Conservation (phyloP, 2,113 vertebrate species). For the Pleuronectes platessa region DNA sequence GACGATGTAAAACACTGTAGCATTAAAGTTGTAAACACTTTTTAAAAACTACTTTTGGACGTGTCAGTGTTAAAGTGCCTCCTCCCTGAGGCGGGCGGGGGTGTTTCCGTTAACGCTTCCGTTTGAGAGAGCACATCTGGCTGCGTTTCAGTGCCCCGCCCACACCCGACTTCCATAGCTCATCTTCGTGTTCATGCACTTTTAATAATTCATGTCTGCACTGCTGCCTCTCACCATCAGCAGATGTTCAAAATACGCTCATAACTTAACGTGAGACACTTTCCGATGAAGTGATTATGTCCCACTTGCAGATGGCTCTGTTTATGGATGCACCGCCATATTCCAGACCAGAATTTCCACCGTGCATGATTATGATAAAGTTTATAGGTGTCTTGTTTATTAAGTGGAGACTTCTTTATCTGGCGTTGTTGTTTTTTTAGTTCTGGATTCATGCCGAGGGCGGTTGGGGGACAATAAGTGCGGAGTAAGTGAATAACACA, state of each 20-base stretch:
- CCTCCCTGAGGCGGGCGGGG: background rate
- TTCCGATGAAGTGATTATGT: conserved; percentile 36
- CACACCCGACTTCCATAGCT: conserved; percentile 43
- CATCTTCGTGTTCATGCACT: conserved; percentile 48
- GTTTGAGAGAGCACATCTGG: conserved; percentile 60
- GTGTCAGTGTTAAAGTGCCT: too few species aligned
- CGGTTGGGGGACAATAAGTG: conserved; percentile 26
- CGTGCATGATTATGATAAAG: conserved; percentile 16
- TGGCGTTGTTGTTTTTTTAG: background rate
- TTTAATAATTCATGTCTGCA: conserved; percentile 65
- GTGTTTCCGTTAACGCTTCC: conserved; percentile 30
- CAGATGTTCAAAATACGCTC: conserved; percentile 63
- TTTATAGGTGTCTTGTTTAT: conserved; percentile 7
- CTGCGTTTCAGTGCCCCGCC: conserved; percentile 38
- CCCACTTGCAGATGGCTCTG: conserved; percentile 46
- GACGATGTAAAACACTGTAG: background rate
- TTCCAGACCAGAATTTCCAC: conserved; percentile 15
- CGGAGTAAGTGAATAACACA: conserved; percentile 32
- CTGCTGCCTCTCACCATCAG: conserved; percentile 39
- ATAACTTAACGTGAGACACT: conserved; percentile 26
- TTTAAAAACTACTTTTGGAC: too few species aligned
- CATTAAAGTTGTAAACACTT: background rate
- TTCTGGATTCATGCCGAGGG: conserved; percentile 20
- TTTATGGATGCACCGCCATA: conserved; percentile 30
- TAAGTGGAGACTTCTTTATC: background rate